Percentiles rank a stretch among this genome's conserved stretches.
These are phyloP conservation scores for Lordiphosa fenestrarum DNA, from an alignment of 2,888 invertebrate genomes.

Conservation along the genomic window DNA sequence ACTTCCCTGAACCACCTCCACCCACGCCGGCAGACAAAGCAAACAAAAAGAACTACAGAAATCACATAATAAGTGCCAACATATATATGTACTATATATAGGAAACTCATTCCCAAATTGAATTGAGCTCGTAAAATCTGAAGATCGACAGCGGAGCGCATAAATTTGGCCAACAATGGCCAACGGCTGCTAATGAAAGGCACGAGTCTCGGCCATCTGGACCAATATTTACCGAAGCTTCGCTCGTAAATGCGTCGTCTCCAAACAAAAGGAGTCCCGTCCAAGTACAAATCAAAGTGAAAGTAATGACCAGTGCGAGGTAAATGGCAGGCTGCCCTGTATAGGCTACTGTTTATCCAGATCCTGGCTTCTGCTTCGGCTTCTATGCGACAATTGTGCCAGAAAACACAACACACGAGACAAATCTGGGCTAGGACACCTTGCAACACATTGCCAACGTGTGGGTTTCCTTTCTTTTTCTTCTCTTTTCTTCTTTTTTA, in stretches of 20 bases:
- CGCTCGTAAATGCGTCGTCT: constrained; percentile 61
- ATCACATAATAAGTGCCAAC: constrained; percentile 4
- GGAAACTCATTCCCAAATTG: constrained; percentile 36
- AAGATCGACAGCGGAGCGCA: constrained; percentile 65
- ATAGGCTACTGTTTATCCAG: constrained; percentile 56
- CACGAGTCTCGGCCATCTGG: constrained; percentile 62
- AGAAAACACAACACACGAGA: constrained; percentile 63
- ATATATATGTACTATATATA: too few species aligned
- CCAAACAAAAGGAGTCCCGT: constrained; percentile 21
- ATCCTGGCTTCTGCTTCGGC: constrained; percentile 8
- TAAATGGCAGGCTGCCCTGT: constrained; percentile 19
- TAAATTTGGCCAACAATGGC: constrained; percentile 61
- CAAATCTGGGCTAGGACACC: constrained; percentile 72
- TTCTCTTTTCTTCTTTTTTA: constrained; percentile 15
- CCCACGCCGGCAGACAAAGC: background rate
- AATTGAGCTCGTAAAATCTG: constrained; percentile 55
- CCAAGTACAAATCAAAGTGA: constrained; percentile 59
- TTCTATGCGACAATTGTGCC: constrained; percentile 34
- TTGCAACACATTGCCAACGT: constrained; percentile 51
- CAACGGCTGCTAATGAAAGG: constrained; percentile 67
- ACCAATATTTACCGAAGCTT: constrained; percentile 72
- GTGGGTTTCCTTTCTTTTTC: constrained; percentile 58
- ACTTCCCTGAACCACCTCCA: constrained; percentile 4
- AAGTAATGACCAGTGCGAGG: constrained; percentile 61
- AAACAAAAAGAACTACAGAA: background rate